These are phyloP conservation scores for Acanthopagrus latus DNA, from an alignment of 2,797 vertebrate species.

Conservation along the genomic window DNA sequence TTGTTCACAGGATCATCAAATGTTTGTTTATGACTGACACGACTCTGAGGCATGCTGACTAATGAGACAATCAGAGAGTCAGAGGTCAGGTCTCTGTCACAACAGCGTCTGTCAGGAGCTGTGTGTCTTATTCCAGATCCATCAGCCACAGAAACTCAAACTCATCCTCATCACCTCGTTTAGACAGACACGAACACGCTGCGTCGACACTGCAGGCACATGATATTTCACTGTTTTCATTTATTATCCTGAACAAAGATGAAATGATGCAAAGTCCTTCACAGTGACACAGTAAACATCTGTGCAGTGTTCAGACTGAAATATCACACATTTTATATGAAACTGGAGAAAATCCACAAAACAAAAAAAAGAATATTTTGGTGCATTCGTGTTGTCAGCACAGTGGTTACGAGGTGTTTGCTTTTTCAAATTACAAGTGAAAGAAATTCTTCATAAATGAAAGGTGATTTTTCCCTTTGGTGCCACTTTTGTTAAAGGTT, in stretches of 20 bases:
- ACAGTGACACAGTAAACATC: neutral
- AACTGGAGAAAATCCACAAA: too few relatives aligned
- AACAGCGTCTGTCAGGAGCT: neutral
- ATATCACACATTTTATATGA: too few relatives aligned
- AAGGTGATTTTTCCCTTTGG: slow-evolving; percentile 3
- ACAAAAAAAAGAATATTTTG: neutral
- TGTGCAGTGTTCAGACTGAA: neutral
- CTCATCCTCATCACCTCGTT: too few relatives aligned
- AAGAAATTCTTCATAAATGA: slow-evolving; percentile 9
- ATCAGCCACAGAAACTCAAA: neutral
- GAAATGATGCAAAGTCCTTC: neutral
- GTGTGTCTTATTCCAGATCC: neutral
- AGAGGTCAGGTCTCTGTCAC: slow-evolving; percentile 21
- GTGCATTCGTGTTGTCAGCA: slow-evolving; percentile 16
- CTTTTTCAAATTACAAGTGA: slow-evolving; percentile 18
- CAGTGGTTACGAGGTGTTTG: slow-evolving; percentile 7
- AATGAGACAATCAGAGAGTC: slow-evolving; percentile 17
- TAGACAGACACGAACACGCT: neutral
- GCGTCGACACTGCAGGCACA: neutral
- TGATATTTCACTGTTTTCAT: neutral
- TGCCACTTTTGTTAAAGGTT: slow-evolving; percentile 38
- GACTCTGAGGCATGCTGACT: neutral
- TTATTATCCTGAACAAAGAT: neutral
- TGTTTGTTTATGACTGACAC: slow-evolving; percentile 3
- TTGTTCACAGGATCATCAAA: slow-evolving; percentile 20